A percentile compares a stretch with the other conserved stretches of the same genome.
phyloP scores from a whole-genome alignment of 2,113 vertebrate genomes.

The Grallaria varia region DNA sequence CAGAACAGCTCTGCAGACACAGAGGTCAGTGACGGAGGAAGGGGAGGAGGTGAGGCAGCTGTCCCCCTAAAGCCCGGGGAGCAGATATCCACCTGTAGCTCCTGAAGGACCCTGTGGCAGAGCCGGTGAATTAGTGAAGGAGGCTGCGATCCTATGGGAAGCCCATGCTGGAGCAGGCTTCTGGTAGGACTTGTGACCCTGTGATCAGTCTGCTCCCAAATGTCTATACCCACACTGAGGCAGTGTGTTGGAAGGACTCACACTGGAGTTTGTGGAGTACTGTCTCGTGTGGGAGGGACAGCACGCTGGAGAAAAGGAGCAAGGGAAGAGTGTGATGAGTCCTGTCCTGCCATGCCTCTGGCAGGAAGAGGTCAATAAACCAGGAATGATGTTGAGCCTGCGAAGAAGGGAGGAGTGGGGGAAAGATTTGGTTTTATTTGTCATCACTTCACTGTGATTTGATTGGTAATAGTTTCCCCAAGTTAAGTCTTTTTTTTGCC shows the following conservation, averaged over 20 bases:
- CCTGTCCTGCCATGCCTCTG: not conserved
- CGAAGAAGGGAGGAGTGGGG: not conserved
- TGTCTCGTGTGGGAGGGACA: not conserved
- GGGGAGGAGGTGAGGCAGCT: not conserved
- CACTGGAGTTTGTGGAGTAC: not conserved
- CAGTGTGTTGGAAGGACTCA: accelerated
- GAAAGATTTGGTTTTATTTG: not conserved
- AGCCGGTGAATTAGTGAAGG: not conserved
- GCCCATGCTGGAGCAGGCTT: not conserved
- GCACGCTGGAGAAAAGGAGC: not conserved
- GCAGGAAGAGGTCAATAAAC: not conserved
- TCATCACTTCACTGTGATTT: not conserved
- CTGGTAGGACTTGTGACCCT: not conserved
- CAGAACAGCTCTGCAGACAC: not conserved
- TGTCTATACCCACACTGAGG: accelerated
- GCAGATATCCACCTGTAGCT: not conserved
- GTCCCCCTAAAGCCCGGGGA: not conserved
- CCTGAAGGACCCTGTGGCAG: not conserved
- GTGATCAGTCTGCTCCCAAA: accelerated
- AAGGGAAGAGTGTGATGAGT: not conserved
- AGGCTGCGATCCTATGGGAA: not conserved
- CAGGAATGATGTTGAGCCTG: not conserved
- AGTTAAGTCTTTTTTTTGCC: not conserved
- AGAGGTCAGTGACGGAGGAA: not conserved
- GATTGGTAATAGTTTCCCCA: not conserved